phyloP scores from a whole-genome alignment of 2,113 vertebrate genomes.

The Perccottus glenii region DNA sequence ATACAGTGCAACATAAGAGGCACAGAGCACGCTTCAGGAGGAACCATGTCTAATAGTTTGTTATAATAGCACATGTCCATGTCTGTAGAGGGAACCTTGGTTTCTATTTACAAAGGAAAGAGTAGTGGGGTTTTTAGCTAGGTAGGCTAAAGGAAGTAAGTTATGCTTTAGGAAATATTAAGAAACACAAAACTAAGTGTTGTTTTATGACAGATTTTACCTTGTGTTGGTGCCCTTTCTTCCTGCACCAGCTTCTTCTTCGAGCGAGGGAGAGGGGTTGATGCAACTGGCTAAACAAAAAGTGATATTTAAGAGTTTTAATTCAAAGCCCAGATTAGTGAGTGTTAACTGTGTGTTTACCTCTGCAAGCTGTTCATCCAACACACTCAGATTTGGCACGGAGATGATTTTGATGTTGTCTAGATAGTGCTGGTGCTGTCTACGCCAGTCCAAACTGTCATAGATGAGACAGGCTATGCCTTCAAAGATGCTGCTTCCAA shows the following conservation, averaged over 20 bases:
- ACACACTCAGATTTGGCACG: constrained; percentile 67
- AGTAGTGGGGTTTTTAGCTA: background rate
- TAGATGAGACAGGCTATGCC: constrained; percentile 87
- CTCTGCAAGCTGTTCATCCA: constrained; percentile 28
- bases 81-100: constrained; percentile 45
- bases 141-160: background rate
- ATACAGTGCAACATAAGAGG: constrained; percentile 87
- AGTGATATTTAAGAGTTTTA: background rate
- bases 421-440: constrained; percentile 86
- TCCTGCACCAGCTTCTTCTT: constrained; percentile 43
- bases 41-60: constrained; percentile 81
- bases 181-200: too few species aligned
- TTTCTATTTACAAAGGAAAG: constrained; percentile 27
- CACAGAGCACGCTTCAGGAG: constrained; percentile 84
- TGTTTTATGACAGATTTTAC: constrained; percentile 6
- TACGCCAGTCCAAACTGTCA: constrained; percentile 85
- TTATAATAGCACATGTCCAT: constrained; percentile 88
- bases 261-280: constrained; percentile 8
- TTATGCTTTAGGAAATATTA: background rate
- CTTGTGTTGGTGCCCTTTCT: constrained; percentile 3
- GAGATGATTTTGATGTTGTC: constrained; percentile 77
- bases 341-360: constrained; percentile 24
- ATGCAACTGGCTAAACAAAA: constrained; percentile 27
- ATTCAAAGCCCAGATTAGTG: background rate
- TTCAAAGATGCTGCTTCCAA: constrained; percentile 85